Percentiles rank a stretch among this genome's conserved stretches.
Evolutionary conservation across 2,113 vertebrate species (phyloP).

Genomic region (Ophthalmolycus amberensis): DNA sequence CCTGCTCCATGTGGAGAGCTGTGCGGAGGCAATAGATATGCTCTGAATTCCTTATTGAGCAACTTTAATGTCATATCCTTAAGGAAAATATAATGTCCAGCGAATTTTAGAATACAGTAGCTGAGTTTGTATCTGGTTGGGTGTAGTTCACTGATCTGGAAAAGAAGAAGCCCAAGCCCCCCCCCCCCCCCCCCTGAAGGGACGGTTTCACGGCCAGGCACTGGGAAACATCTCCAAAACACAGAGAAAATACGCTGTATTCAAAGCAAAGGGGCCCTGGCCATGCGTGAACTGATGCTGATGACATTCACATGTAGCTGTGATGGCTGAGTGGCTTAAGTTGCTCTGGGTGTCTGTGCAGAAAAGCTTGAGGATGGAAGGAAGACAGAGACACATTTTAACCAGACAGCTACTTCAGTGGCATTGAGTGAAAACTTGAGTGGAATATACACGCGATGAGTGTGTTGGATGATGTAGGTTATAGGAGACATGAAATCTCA

Average conservation of each 20-base stretch:
- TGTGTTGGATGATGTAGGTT: not conserved
- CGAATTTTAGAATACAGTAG: conserved; percentile 29
- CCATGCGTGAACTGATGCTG: conserved; percentile 76
- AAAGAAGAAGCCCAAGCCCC: conserved; percentile 50
- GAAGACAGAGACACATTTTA: conserved; percentile 46
- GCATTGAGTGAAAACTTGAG: conserved; percentile 9
- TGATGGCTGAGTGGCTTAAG: conserved; percentile 63
- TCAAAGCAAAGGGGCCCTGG: conserved; percentile 53
- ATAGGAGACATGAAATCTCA: not conserved
- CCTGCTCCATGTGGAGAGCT: no score
- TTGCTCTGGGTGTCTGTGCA: conserved; percentile 52
- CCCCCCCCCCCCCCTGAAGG: no score
- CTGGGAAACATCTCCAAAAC: conserved; percentile 45
- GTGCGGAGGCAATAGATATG: not conserved
- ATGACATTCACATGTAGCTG: conserved; percentile 79
- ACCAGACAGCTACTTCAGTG: conserved; percentile 54
- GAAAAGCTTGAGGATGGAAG: conserved; percentile 47
- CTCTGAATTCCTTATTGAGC: not conserved
- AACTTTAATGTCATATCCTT: conserved; percentile 6
- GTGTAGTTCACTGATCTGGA: conserved; percentile 58
- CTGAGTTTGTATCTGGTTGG: conserved; percentile 38
- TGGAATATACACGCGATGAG: conserved; percentile 10
- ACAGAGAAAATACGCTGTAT: conserved; percentile 49
- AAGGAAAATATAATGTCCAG: conserved; percentile 4
- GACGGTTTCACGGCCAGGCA: conserved; percentile 56